phyloP scores from a whole-genome alignment of 2,113 vertebrate species.

The Clupea harengus region DNA sequence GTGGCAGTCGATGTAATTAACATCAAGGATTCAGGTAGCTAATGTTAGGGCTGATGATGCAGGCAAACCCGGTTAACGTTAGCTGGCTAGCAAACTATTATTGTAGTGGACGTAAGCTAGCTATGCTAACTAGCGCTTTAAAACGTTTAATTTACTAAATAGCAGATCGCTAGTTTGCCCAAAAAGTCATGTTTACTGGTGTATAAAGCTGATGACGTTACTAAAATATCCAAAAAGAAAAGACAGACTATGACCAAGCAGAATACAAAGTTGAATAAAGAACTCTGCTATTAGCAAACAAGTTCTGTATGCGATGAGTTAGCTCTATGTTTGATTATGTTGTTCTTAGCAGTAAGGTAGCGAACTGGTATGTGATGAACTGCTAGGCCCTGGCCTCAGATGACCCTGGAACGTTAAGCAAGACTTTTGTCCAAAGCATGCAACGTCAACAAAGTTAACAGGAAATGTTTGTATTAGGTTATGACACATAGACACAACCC shows the following conservation, averaged over 20 bases:
- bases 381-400: neutral
- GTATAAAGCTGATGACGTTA: no score
- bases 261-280: neutral
- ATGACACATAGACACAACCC: neutral
- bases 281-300: neutral
- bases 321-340: neutral
- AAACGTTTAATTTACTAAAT: neutral
- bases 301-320: neutral
- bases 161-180: neutral
- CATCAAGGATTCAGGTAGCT: constrained; percentile 63
- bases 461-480: neutral
- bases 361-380: neutral
- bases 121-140: neutral
- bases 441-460: neutral
- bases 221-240: neutral
- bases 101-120: neutral
- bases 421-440: neutral
- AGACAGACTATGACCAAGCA: neutral
- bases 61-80: neutral
- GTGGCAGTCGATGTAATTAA: constrained; percentile 73
- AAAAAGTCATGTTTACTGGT: neutral
- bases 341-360: neutral
- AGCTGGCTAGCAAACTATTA: neutral
- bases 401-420: neutral
- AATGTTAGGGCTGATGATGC: neutral